phyloP scores from a whole-genome alignment of 2,113 vertebrate genomes.

The Epinephelus moara region DNA sequence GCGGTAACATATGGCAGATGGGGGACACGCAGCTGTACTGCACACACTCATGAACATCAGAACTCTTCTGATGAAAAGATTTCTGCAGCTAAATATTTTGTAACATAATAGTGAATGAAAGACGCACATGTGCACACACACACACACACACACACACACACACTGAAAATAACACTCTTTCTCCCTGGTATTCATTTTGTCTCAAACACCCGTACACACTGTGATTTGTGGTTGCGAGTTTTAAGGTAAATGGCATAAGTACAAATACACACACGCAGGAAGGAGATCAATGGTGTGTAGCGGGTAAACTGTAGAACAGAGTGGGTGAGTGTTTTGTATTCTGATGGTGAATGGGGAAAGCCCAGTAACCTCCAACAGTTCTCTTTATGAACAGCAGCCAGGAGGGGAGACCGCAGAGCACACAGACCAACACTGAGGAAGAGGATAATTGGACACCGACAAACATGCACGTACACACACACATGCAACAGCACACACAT shows the following conservation, averaged over 20 bases:
- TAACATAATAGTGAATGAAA: conserved; percentile 11
- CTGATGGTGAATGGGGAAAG: conserved; percentile 78
- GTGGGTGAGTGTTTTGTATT: conserved; percentile 72
- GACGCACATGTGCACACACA: conserved; percentile 1
- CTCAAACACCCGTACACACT: conserved; percentile 15
- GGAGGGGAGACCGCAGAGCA: conserved; percentile 61
- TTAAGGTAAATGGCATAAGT: conserved; percentile 44
- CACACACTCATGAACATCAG: neutral
- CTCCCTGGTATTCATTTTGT: neutral
- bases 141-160: neutral
- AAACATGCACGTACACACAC: conserved; percentile 19
- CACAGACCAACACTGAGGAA: conserved; percentile 51
- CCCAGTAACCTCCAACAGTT: conserved; percentile 78
- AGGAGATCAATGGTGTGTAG: conserved; percentile 51
- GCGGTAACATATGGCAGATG: conserved; percentile 10
- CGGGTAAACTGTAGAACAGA: conserved; percentile 57
- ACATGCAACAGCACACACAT: conserved; percentile 15
- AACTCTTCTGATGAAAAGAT: conserved; percentile 7
- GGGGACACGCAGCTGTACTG: conserved; percentile 25
- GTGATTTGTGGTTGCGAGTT: conserved; percentile 32
- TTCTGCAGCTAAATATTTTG: conserved; percentile 8
- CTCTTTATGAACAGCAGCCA: conserved; percentile 72
- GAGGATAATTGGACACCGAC: conserved; percentile 49
- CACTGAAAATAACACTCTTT: neutral
- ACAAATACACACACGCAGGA: conserved; percentile 45